Evolutionary conservation across 2,888 invertebrate species (phyloP).

Genomic region (Acleris holmiana): DNA sequence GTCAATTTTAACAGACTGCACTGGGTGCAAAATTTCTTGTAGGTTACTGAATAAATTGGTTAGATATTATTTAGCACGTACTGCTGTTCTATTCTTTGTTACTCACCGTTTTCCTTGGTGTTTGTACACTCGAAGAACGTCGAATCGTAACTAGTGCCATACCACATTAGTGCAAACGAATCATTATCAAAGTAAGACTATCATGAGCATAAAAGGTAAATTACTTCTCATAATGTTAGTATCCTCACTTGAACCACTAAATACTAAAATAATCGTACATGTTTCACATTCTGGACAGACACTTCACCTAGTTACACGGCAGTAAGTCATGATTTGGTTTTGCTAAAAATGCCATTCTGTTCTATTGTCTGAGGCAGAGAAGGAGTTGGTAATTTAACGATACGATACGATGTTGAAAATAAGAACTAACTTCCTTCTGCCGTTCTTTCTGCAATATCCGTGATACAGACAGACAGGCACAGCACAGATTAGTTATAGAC

Average conservation of each 20-base stretch:
- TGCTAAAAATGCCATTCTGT: conserved; percentile 20
- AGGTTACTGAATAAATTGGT: conserved; percentile 29
- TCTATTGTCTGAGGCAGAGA: conserved; percentile 26
- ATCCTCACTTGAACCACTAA: conserved; percentile 67
- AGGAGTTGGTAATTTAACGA: conserved; percentile 32
- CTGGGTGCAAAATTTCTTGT: conserved; percentile 17
- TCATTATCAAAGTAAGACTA: conserved; percentile 75
- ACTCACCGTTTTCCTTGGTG: conserved; percentile 81
- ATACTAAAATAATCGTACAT: conserved; percentile 50
- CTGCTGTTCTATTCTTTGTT: conserved; percentile 46
- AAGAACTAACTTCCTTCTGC: conserved; percentile 36
- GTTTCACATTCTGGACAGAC: conserved; percentile 33
- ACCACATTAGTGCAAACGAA: conserved; percentile 76
- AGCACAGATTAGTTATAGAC: too few relatives aligned
- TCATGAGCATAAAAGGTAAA: conserved; percentile 76
- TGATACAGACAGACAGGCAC: conserved; percentile 24
- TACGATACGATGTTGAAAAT: conserved; percentile 37
- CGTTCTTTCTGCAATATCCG: conserved; percentile 33
- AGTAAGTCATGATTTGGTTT: conserved; percentile 15
- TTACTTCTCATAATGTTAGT: conserved; percentile 65
- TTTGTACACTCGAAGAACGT: conserved; percentile 81
- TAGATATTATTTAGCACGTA: conserved; percentile 12
- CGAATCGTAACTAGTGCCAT: conserved; percentile 83
- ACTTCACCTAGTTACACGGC: conserved; percentile 26
- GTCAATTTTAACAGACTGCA: conserved; percentile 38